Percentiles rank a stretch among this genome's conserved stretches.
Evolutionary conservation across 1,140 invertebrate species (phyloP).

Genomic region (Aphis gossypii): DNA sequence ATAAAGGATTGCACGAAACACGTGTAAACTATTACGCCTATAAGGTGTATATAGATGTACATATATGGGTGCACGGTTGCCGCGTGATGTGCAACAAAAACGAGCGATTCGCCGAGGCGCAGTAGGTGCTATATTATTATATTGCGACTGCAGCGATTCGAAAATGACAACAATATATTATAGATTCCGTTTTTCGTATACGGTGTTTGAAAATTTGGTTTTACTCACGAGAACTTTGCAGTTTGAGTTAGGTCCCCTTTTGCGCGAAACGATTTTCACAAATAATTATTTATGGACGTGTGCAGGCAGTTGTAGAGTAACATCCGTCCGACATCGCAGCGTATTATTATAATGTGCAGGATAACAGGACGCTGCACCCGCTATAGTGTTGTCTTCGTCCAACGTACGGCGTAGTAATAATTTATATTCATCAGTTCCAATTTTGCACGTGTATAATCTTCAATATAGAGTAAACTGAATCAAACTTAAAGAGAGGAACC

Average conservation of each 20-base stretch:
- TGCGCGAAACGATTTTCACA: neutral
- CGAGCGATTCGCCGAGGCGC: too few species aligned
- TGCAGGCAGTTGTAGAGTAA: neutral
- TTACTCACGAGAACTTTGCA: neutral
- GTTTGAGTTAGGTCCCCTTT: neutral
- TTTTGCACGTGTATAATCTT: too few species aligned
- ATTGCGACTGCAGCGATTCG: neutral
- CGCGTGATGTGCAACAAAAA: too few species aligned
- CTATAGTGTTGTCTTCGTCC: neutral
- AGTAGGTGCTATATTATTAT: neutral
- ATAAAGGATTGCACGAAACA: neutral
- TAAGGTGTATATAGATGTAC: neutral
- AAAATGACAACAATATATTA: neutral
- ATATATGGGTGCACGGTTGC: too few species aligned
- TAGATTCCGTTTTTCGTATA: neutral
- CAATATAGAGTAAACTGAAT: too few species aligned
- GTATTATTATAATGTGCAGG: neutral
- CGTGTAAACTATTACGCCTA: neutral
- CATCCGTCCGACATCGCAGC: neutral
- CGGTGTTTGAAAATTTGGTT: neutral
- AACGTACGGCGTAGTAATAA: neutral
- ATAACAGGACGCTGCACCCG: neutral
- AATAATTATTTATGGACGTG: neutral
- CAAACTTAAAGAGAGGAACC: too few species aligned
- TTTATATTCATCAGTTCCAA: neutral